These are phyloP conservation scores for Pogonophryne albipinna DNA, from an alignment of 2,797 vertebrate genomes.

Conservation along the genomic window DNA sequence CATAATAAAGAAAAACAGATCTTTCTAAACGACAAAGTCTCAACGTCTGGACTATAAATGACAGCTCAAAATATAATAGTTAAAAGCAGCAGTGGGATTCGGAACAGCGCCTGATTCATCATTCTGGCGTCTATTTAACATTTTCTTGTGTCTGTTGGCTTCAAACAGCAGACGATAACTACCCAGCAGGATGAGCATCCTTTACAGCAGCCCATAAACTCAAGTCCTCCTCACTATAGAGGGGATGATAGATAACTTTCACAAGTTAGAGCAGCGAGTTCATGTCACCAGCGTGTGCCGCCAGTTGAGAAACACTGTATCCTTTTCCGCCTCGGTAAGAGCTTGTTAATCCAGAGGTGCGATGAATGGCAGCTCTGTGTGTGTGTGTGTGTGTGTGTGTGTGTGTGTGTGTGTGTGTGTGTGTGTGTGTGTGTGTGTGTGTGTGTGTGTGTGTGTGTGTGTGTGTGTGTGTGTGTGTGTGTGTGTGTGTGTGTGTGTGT, in stretches of 20 bases:
- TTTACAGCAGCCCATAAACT: conserved; percentile 57
- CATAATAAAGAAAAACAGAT: conserved; percentile 13
- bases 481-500: conserved; percentile 13
- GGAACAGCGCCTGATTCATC: conserved; percentile 48
- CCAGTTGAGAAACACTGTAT: conserved; percentile 50
- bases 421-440: conserved; percentile 12
- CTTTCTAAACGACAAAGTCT: conserved; percentile 39
- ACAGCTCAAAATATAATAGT: conserved; percentile 25
- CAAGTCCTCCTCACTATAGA: conserved; percentile 59
- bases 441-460: conserved; percentile 14
- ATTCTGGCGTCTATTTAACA: conserved; percentile 53
- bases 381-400: conserved; percentile 42
- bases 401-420: conserved; percentile 8
- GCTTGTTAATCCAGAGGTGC: conserved; percentile 77
- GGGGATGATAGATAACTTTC: conserved; percentile 50
- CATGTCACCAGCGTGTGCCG: conserved; percentile 33
- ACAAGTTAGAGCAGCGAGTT: conserved; percentile 61
- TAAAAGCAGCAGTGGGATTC: conserved; percentile 14
- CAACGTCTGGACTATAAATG: conserved; percentile 21
- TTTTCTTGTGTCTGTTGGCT: conserved; percentile 59
- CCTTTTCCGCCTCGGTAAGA: conserved; percentile 51
- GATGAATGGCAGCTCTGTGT: conserved; percentile 82
- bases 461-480: conserved; percentile 56
- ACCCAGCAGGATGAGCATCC: conserved; percentile 55
- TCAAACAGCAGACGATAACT: conserved; percentile 29